phyloP scores from a whole-genome alignment of 2,113 vertebrate species.

The rat (Rattus norvegicus) region GRCr8 NC_086021.1:141471001-141471500 shows the following conservation, averaged over 20 bases:
- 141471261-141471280: not conserved
- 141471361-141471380: constrained; percentile 24
- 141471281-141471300: not conserved
- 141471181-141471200: not conserved
- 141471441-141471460: not conserved
- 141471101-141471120: not conserved
- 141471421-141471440: not conserved
- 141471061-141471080: too few relatives aligned
- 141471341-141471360: not conserved
- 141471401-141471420: not conserved
- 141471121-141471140: not conserved
- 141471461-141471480: not conserved
- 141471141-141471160: not conserved
- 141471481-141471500: not conserved
- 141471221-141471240: not conserved
- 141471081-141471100: too few relatives aligned
- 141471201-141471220: not conserved
- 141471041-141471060: not conserved
- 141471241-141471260: not conserved
- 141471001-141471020: not conserved
- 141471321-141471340: not conserved
- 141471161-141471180: not conserved
- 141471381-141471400: not conserved
- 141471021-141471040: not conserved
- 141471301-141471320: not conserved